Evolutionary conservation across 2,797 vertebrate species (phyloP), one percentile per base, ranked within the genome.

Genomic region (Melanotaenia nigrans): DNA sequence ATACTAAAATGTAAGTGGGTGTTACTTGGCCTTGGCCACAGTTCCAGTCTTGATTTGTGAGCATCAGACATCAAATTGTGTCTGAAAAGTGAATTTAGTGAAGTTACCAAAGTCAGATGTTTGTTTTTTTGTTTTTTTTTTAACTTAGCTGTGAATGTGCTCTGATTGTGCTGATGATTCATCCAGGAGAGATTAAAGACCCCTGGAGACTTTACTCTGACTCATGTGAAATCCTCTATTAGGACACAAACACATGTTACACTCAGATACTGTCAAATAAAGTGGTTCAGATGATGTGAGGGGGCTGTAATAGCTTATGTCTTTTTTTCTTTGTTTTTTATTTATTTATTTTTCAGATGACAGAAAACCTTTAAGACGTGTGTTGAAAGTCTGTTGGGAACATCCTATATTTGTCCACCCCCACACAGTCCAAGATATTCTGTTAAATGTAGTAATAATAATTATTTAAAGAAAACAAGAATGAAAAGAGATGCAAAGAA

Each of bases 361-460:
- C 32, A 33, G 42, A 63, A 22, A 63, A 45, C 42, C 16, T 45
- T 20, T 49, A 33, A 49, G 32, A 63, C 3, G 30, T 33, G n/a
- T 63, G 47, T 64, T 64, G 35, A 24, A 64, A 51, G 30, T 51
- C 28, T 35, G 45, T n/a, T 18, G 32, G 61, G 30, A 51, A 49
- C 45, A 33, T 35, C 30, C 61, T 32, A 18, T 32, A 45, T 49
- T 62, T 49, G 40, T 62, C 42, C 42, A 62, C 38, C 28, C 13
- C 61, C n/a, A 13, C 28, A 63, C 20, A 12, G 47, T n/a, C 6
- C 16, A 13, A 49, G 63, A 56, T 30, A 40, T 9, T n/a, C 36
- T 45, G 64, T 22, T 36, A 49, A 54, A 62, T 57, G 57, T 61
- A 51, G 24, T 64, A 64, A 35, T 11, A 63, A 63, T 38, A 18